Evolutionary conservation across 2,113 vertebrate genomes (phyloP).

Genomic region (Erpornis zantholeuca): DNA sequence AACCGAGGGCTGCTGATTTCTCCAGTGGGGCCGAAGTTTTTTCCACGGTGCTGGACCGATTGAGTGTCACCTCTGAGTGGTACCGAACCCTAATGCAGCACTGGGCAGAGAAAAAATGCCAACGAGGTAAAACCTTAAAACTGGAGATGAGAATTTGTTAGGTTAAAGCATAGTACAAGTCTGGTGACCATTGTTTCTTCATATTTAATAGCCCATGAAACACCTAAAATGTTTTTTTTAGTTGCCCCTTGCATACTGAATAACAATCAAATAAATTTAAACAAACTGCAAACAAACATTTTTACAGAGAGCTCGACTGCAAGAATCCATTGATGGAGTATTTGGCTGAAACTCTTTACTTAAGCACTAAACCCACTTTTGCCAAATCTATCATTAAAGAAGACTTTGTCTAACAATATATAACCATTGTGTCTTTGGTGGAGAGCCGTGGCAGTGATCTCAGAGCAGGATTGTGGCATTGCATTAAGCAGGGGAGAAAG

Average conservation of each 20-base stretch:
- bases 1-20: not conserved
- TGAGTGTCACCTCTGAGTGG: not conserved
- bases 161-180: not conserved
- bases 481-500: not conserved
- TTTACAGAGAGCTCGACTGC: not conserved
- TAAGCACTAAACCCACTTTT: not conserved
- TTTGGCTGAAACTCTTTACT: not conserved
- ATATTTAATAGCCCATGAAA: not conserved
- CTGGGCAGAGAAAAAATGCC: not conserved
- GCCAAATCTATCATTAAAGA: not conserved
- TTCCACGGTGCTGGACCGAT: accelerated
- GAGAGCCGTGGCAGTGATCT: not conserved
- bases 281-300: not conserved
- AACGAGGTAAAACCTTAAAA: not conserved
- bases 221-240: not conserved
- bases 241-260: not conserved
- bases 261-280: not conserved
- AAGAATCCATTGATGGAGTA: not conserved
- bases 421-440: not conserved
- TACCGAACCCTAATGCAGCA: not conserved
- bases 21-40: not conserved
- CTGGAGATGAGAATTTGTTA: not conserved
- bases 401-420: not conserved
- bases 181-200: not conserved
- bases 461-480: not conserved